Evolutionary conservation across 2,888 invertebrate species (phyloP).

Genomic region (Siphlonurus alternatus): DNA sequence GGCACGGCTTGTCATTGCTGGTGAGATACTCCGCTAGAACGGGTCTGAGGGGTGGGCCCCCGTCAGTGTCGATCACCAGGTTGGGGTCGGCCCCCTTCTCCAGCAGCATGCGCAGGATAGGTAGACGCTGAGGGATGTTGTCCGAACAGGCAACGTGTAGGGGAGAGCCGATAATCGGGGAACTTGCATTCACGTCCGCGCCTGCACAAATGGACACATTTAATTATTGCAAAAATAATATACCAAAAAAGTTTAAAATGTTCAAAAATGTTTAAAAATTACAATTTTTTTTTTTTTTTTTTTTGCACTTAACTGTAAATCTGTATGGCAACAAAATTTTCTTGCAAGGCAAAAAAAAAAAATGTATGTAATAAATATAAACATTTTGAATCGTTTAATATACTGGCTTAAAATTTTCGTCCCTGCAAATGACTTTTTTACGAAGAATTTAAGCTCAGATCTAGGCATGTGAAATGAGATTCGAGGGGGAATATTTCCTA

Average conservation of each 20-base stretch:
- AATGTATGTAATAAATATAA: too few relatives aligned
- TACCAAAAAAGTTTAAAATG: background rate
- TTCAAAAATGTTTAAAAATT: too few relatives aligned
- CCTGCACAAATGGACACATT: slow-evolving; percentile 30
- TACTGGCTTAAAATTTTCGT: too few relatives aligned
- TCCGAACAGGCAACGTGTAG: slow-evolving; percentile 71
- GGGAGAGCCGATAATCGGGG: slow-evolving; percentile 65
- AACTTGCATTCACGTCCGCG: slow-evolving; percentile 60
- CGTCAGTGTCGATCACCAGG: slow-evolving; percentile 53
- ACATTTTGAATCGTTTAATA: too few relatives aligned
- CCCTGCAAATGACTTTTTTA: too few relatives aligned
- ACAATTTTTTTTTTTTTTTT: too few relatives aligned
- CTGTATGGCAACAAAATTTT: too few relatives aligned
- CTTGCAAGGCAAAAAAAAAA: too few relatives aligned
- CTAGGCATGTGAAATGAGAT: too few relatives aligned
- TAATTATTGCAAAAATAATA: background rate
- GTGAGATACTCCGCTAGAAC: slow-evolving; percentile 70
- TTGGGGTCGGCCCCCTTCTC: slow-evolving; percentile 59
- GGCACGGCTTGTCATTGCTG: slow-evolving; percentile 48
- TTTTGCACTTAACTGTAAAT: too few relatives aligned
- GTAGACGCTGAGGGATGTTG: slow-evolving; percentile 33
- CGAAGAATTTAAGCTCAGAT: too few relatives aligned
- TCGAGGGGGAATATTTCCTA: too few relatives aligned
- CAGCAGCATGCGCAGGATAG: slow-evolving; percentile 42
- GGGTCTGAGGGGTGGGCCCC: slow-evolving; percentile 54